phyloP scores from a whole-genome alignment of 2,888 invertebrate genomes.

The Eulithis prunata region DNA sequence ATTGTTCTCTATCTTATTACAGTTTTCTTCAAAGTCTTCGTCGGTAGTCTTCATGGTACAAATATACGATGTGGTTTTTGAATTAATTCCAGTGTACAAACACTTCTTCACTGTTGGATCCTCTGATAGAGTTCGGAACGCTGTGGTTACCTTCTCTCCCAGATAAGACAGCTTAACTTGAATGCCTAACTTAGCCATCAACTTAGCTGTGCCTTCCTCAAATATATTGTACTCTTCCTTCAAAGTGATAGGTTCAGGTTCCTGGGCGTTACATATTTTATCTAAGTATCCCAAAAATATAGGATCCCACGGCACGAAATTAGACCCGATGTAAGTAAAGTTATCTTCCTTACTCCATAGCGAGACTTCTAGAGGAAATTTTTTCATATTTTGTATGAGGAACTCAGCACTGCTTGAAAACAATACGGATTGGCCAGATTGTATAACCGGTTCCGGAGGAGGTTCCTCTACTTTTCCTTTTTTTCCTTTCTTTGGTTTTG shows the following conservation, averaged over 20 bases:
- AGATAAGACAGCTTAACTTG: constrained; percentile 71
- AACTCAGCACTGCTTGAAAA: constrained; percentile 72
- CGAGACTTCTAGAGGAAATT: constrained; percentile 66
- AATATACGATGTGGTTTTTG: constrained; percentile 74
- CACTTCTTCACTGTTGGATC: constrained; percentile 68
- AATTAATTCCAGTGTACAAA: constrained; percentile 75
- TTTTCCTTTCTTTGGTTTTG: constrained; percentile 64
- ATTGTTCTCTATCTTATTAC: constrained; percentile 65
- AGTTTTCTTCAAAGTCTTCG: constrained; percentile 65
- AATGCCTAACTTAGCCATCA: constrained; percentile 71
- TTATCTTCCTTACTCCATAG: constrained; percentile 76
- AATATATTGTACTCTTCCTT: constrained; percentile 76
- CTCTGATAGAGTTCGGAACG: constrained; percentile 75
- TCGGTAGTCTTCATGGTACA: constrained; percentile 77
- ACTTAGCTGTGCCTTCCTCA: constrained; percentile 71
- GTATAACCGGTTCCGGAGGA: constrained; percentile 73
- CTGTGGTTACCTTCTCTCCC: constrained; percentile 67
- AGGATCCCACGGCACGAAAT: constrained; percentile 70
- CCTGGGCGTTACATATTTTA: constrained; percentile 55
- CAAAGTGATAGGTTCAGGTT: constrained; percentile 58
- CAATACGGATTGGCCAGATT: constrained; percentile 75
- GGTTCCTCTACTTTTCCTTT: constrained; percentile 58
- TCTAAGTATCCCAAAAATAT: constrained; percentile 62
- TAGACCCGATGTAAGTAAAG: constrained; percentile 65
- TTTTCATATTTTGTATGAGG: constrained; percentile 70